Evolutionary conservation across 1,140 invertebrate genomes (phyloP), one percentile per base, ranked within the genome.

Genomic region (Philotrypesis tridentata): DNA sequence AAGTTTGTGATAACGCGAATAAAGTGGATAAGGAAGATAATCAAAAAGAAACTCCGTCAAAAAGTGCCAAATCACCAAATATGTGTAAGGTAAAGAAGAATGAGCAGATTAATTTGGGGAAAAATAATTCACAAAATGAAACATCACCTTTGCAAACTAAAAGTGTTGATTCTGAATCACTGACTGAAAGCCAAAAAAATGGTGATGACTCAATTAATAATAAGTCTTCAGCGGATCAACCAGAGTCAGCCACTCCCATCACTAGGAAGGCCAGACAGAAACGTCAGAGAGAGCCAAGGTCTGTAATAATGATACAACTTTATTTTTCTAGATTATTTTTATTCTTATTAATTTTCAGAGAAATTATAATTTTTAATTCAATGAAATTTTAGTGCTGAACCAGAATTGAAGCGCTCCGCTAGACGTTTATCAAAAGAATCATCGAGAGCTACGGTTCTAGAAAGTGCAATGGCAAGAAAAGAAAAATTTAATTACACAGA

Each of bases 401-500:
- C 90, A 71, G 88, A 88, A 73, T 90, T 90, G 1, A 92, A 92
- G 86, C 89, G 92, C 60, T 92, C 92, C 6, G 91, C 92, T 2
- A 87, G 92, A 68, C 87, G 91, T 72, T 74, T 91, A 12, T 92
- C 89, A 72, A 92, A 92, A 72, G 91, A 92, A 68, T 87, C 89
- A 23, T 85, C 89, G n/a, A 89, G 90, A 31, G 91, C 91, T 77
- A 91, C 92, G 2, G 91, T 92, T 0, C 82, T 92, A 0, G 91
- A 92, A 84, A 92, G 89, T 82, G 92, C 92, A 7, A 92, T 92
- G 85, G 92, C 92, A 7, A 87, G 91, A 8, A 92, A 92, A 76
- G 92, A 92, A 85, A 92, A 92, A 29, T 92, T 90, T 1, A 90
- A 92, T 74, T 92, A 90, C 72, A 92, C 91, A 0, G 89, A 89